These are phyloP conservation scores for Vanessa atalanta DNA, from an alignment of 1,140 invertebrate genomes.

Conservation along the genomic window DNA sequence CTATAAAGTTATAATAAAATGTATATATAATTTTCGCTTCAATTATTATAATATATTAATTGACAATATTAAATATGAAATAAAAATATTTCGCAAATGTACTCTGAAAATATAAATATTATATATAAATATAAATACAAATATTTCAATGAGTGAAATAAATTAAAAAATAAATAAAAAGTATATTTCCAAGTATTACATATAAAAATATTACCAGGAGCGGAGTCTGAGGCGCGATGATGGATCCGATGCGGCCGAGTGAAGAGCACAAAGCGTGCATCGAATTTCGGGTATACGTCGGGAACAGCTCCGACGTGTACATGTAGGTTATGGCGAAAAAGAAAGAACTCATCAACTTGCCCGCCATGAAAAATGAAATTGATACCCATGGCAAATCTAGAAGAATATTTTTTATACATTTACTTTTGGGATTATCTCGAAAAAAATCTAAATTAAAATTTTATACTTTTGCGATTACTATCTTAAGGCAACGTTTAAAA, in stretches of 20 bases:
- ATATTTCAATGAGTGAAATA: no score
- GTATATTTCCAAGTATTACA: not conserved
- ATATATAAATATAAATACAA: no score
- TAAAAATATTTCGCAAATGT: no score
- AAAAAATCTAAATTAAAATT: no score
- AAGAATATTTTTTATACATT: not conserved
- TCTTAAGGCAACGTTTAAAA: no score
- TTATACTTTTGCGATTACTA: no score
- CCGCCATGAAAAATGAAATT: constrained; percentile 72
- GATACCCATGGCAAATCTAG: constrained; percentile 60
- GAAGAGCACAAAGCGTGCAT: constrained; percentile 85
- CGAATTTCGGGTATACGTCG: constrained; percentile 84
- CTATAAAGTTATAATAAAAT: no score
- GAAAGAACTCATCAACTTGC: constrained; percentile 83
- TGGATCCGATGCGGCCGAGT: constrained; percentile 84
- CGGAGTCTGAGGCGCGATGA: constrained; percentile 83
- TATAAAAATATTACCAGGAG: constrained; percentile 62
- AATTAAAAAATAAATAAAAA: not conserved
- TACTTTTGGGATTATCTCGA: no score
- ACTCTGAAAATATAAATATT: no score
- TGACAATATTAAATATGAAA: no score
- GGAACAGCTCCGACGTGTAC: constrained; percentile 86
- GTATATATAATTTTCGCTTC: no score
- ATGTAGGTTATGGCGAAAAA: constrained; percentile 84
- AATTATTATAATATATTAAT: no score